phyloP scores from a whole-genome alignment of 2,113 vertebrate genomes.

The Amazona vittata region DNA sequence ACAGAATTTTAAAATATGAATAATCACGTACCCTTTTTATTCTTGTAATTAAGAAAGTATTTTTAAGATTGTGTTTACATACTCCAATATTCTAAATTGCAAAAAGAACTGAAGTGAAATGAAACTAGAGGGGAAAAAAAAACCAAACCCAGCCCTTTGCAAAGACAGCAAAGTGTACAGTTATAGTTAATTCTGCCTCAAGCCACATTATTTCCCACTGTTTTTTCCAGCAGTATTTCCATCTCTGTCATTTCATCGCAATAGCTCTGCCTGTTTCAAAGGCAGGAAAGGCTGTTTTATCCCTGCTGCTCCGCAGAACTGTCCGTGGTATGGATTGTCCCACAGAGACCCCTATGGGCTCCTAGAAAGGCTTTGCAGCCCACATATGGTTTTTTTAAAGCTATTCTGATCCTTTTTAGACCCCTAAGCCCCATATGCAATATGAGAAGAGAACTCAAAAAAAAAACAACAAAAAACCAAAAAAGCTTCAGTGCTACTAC shows the following conservation, averaged over 20 bases:
- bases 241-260: constrained; percentile 38
- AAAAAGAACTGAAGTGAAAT: neutral
- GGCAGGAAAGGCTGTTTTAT: constrained; percentile 35
- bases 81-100: neutral
- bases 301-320: neutral
- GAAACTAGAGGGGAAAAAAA: neutral
- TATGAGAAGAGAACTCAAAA: neutral
- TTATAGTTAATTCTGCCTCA: neutral
- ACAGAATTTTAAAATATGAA: neutral
- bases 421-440: neutral
- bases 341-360: constrained; percentile 63
- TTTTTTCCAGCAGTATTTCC: constrained; percentile 11
- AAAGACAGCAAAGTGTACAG: neutral
- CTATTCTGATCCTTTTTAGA: neutral
- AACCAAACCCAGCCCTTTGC: neutral
- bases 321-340: constrained; percentile 40
- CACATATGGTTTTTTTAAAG: neutral
- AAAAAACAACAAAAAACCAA: neutral
- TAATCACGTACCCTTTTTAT: neutral
- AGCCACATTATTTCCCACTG: neutral
- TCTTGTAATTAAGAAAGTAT: neutral
- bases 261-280: constrained; percentile 22
- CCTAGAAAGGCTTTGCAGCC: constrained; percentile 14
- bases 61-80: neutral
- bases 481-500: neutral